phyloP scores from a whole-genome alignment of 1,140 invertebrate genomes.

The Bombus breviceps region DNA sequence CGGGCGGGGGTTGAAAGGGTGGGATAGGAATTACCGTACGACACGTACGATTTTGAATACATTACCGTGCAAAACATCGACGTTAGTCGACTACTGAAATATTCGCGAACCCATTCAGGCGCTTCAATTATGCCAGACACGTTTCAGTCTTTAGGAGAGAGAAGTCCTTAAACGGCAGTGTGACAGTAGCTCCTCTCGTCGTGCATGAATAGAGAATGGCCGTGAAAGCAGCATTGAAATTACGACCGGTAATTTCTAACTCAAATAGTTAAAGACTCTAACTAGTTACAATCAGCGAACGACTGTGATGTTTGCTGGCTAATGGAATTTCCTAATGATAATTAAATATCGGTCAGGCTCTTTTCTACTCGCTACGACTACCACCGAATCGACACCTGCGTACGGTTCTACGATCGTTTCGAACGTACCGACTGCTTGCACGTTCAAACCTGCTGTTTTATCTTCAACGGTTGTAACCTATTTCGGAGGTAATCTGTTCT shows the following conservation, averaged over 20 bases:
- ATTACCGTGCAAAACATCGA: conserved; percentile 52
- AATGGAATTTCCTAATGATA: conserved; percentile 66
- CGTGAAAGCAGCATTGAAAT: conserved; percentile 78
- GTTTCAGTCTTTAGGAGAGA: conserved; percentile 71
- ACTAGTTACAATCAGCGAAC: conserved; percentile 76
- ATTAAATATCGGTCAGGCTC: conserved; percentile 65
- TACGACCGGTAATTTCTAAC: conserved; percentile 76
- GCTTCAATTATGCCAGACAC: conserved; percentile 73
- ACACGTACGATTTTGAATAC: conserved; percentile 61
- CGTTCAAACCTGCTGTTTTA: neutral
- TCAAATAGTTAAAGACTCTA: conserved; percentile 77
- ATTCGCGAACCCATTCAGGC: conserved; percentile 57
- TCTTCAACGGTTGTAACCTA: neutral
- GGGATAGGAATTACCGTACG: conserved; percentile 27
- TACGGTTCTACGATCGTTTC: neutral
- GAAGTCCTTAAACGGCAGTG: conserved; percentile 71
- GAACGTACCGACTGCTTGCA: neutral
- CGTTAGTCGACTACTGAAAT: conserved; percentile 52
- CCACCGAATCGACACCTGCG: neutral
- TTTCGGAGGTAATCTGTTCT: neutral
- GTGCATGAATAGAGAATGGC: conserved; percentile 73
- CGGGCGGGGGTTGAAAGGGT: neutral
- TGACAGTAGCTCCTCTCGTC: conserved; percentile 74
- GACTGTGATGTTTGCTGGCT: conserved; percentile 58
- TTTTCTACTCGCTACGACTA: conserved; percentile 19